Evolutionary conservation across 2,113 vertebrate genomes (phyloP).

Genomic region (Isichthys henryi): DNA sequence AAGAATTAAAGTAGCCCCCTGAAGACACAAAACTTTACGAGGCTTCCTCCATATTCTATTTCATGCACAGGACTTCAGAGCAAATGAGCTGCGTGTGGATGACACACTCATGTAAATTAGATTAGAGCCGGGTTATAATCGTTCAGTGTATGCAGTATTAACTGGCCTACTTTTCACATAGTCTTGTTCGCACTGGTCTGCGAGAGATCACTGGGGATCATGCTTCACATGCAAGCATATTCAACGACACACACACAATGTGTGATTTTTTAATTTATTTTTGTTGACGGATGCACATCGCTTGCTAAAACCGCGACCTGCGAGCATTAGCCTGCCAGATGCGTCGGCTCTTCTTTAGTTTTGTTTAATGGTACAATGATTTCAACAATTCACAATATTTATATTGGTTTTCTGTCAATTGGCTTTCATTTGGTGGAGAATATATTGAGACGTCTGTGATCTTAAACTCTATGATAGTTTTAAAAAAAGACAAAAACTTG

Average conservation of each 20-base stretch:
- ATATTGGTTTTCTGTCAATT: constrained; percentile 11
- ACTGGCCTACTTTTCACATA: constrained; percentile 47
- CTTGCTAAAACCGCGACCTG: not conserved
- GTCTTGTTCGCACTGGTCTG: constrained; percentile 34
- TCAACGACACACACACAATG: not conserved
- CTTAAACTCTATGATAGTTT: not conserved
- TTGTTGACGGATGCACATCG: not conserved
- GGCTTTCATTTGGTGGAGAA: not conserved
- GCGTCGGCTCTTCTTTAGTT: not conserved
- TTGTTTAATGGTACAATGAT: not conserved
- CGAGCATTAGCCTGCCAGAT: not conserved
- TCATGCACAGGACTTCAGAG: constrained; percentile 58
- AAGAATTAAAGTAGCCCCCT: constrained; percentile 31
- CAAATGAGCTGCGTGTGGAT: constrained; percentile 37
- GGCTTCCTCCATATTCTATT: constrained; percentile 53
- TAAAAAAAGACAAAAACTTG: not conserved
- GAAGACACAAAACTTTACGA: constrained; percentile 43
- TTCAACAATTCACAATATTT: constrained; percentile 18
- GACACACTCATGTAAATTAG: constrained; percentile 56
- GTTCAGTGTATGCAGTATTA: constrained; percentile 50
- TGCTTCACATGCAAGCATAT: constrained; percentile 7
- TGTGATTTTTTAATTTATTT: not conserved
- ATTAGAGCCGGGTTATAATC: constrained; percentile 52
- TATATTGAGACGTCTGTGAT: not conserved
- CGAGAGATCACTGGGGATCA: not conserved